Conservation (phyloP, 2,888 invertebrate genomes). For the Dicyrtomina minuta region DNA sequence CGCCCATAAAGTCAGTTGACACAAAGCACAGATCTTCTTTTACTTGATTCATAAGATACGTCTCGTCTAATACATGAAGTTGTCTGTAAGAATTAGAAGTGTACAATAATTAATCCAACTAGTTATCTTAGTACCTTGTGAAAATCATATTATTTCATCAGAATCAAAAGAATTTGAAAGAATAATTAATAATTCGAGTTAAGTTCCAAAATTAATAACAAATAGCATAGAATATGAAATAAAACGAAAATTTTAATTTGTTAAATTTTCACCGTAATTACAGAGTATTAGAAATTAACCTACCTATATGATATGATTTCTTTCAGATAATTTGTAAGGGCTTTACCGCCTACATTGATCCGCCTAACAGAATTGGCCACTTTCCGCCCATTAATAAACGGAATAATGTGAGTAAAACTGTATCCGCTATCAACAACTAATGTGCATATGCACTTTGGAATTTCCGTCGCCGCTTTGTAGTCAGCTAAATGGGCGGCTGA, state of each 20-base stretch:
- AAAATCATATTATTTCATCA: no score
- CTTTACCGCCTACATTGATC: slow-evolving; percentile 94
- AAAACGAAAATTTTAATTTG: no score
- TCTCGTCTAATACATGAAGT: slow-evolving; percentile 97
- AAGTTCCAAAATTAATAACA: no score
- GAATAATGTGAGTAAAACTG: slow-evolving; percentile 92
- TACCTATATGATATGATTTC: slow-evolving; percentile 91
- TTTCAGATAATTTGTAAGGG: slow-evolving; percentile 94
- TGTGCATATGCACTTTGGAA: slow-evolving; percentile 64
- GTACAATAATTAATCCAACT: not conserved
- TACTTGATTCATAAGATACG: slow-evolving; percentile 95
- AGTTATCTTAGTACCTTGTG: not conserved
- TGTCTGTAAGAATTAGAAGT: slow-evolving; percentile 63
- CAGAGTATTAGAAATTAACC: no score
- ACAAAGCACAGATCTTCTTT: slow-evolving; percentile 98
- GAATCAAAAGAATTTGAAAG: slow-evolving; percentile 1
- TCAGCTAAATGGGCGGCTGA: slow-evolving; percentile 74
- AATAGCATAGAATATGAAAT: no score
- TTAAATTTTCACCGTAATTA: no score
- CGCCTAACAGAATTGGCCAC: slow-evolving; percentile 71
- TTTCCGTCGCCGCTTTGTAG: slow-evolving; percentile 66
- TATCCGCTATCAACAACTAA: slow-evolving; percentile 92
- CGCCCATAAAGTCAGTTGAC: slow-evolving; percentile 75
- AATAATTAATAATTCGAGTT: not conserved
- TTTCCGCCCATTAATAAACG: slow-evolving; percentile 78